A percentile compares a stretch with the other conserved stretches of the same genome.
Evolutionary conservation across 2,113 vertebrate genomes (phyloP).

Genomic region (Saccopteryx leptura): DNA sequence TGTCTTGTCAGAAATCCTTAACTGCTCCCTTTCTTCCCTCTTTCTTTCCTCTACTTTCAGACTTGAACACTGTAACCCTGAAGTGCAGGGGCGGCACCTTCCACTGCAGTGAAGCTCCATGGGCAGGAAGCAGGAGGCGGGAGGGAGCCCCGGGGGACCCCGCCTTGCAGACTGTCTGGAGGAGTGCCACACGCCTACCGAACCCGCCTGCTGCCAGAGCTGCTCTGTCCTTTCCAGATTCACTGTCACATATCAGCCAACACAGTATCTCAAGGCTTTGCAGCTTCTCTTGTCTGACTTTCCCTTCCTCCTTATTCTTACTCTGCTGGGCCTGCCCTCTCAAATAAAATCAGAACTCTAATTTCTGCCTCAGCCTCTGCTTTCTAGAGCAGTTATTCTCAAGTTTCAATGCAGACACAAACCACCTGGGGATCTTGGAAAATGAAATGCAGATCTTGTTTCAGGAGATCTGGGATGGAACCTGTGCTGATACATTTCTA

Average conservation of each 20-base stretch:
- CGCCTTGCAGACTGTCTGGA: not conserved
- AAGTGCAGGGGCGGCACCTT: not conserved
- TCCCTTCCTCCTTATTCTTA: not conserved
- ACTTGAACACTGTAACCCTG: not conserved
- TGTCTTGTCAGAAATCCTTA: not conserved
- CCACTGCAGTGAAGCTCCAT: not conserved
- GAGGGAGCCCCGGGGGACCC: not conserved
- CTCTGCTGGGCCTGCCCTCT: not conserved
- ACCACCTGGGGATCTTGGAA: not conserved
- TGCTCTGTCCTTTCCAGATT: not conserved
- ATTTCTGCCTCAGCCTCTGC: conserved; percentile 2
- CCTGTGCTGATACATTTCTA: not conserved
- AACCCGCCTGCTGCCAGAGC: not conserved
- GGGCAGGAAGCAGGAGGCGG: not conserved
- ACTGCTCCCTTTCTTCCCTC: not conserved
- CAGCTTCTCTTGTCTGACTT: not conserved
- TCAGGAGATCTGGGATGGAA: not conserved
- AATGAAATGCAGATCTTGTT: conserved; percentile 45
- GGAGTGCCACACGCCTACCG: not conserved
- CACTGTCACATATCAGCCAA: not conserved
- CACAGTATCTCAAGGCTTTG: not conserved
- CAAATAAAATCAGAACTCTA: conserved; percentile 35
- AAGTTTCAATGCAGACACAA: conserved; percentile 1
- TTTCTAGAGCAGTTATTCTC: conserved; percentile 50
- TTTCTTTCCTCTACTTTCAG: conserved; percentile 22